Percentiles rank a stretch among this genome's conserved stretches.
phyloP scores from a whole-genome alignment of 2,888 invertebrate species.

The Candidula unifasciata region DNA sequence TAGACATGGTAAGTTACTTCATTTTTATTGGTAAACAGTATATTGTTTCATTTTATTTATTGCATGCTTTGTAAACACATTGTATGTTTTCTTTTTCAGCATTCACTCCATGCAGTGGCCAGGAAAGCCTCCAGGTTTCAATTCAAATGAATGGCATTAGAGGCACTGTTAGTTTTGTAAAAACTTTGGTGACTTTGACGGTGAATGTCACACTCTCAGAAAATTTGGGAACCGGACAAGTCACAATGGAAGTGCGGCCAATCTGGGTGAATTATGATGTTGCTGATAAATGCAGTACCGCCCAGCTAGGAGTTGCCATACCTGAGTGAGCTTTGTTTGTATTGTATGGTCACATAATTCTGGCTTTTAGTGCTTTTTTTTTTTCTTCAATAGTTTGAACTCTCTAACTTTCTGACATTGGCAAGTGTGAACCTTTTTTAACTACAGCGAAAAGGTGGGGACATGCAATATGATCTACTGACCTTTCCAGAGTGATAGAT shows the following conservation, averaged over 20 bases:
- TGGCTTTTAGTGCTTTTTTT: not conserved
- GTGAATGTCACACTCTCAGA: not conserved
- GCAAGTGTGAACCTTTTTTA: no score
- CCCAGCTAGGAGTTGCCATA: constrained; percentile 15
- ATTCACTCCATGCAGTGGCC: not conserved
- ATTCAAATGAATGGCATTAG: constrained; percentile 38
- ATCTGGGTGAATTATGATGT: constrained; percentile 49
- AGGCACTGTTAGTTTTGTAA: not conserved
- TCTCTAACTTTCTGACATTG: no score
- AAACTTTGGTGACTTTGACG: not conserved
- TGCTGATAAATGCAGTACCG: constrained; percentile 32
- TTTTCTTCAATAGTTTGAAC: not conserved
- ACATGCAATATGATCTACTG: no score
- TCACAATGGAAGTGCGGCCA: constrained; percentile 37
- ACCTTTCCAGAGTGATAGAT: no score
- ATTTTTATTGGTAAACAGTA: no score
- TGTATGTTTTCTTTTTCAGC: not conserved
- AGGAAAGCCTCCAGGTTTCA: not conserved
- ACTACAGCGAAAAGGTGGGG: no score
- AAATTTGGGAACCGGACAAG: not conserved
- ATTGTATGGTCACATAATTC: not conserved
- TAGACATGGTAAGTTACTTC: no score
- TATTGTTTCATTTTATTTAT: not conserved
- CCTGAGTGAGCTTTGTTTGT: constrained; percentile 21
- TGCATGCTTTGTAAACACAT: not conserved